Percentiles rank a stretch among this genome's conserved stretches.
Conservation (phyloP, 2,113 vertebrate genomes). For the Coracopsis vasa region DNA sequence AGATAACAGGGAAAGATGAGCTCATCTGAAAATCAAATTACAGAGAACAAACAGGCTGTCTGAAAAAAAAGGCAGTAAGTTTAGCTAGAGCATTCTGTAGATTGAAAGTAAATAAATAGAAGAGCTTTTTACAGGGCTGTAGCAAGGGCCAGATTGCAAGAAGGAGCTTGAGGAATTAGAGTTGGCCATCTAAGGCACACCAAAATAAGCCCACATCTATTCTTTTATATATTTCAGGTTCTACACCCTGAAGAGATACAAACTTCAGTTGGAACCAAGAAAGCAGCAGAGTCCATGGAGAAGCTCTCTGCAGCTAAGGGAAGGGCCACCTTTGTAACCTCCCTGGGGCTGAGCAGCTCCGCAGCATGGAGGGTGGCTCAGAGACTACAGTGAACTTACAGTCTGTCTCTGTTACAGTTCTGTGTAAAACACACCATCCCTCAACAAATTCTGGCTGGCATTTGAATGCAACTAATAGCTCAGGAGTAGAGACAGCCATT, state of each 20-base stretch:
- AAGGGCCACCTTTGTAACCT: background rate
- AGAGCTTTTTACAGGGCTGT: background rate
- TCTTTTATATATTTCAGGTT: background rate
- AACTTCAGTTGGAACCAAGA: background rate
- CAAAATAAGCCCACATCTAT: background rate
- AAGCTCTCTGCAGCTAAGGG: fast-evolving
- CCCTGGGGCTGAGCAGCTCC: background rate
- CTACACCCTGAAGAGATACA: background rate
- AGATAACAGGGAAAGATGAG: constrained; percentile 52
- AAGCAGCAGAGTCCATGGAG: background rate
- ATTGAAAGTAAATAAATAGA: constrained; percentile 2
- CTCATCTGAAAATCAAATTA: constrained; percentile 68
- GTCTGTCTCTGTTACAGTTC: background rate
- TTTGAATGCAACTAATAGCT: background rate
- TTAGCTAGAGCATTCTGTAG: background rate
- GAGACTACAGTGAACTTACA: background rate
- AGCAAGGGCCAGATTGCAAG: background rate
- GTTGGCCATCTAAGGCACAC: background rate
- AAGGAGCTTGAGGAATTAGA: background rate
- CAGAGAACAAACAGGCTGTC: background rate
- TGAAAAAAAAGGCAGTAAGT: constrained; percentile 37
- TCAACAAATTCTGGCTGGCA: background rate
- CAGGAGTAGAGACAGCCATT: background rate
- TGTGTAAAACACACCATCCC: background rate
- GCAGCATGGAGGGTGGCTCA: background rate